Evolutionary conservation across 2,888 invertebrate genomes (phyloP).

Genomic region (Oasisia sp.): DNA sequence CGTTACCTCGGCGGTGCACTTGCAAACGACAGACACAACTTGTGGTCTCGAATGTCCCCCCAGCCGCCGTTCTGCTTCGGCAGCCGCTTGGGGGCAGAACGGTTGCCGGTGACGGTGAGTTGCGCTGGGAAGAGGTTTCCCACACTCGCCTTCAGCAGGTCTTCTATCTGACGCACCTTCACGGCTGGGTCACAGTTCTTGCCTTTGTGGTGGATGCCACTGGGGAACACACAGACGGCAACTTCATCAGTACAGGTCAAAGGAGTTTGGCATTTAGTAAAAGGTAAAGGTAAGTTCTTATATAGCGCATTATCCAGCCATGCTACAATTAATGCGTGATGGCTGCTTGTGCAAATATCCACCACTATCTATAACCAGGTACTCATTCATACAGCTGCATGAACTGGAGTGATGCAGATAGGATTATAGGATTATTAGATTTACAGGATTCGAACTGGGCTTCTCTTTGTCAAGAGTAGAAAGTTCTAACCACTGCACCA

Average conservation of each 20-base stretch:
- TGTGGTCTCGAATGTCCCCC: constrained; percentile 91
- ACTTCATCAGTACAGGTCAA: background rate
- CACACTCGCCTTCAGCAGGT: constrained; percentile 62
- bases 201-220: constrained; percentile 90
- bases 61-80: constrained; percentile 87
- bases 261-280: too few species aligned
- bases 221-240: constrained; percentile 63
- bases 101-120: constrained; percentile 70
- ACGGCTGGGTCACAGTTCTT: constrained; percentile 71
- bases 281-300: too few species aligned
- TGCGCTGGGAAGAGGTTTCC: constrained; percentile 67
- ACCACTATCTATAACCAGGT: too few species aligned
- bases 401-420: too few species aligned
- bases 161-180: constrained; percentile 57
- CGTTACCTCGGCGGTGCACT: background rate
- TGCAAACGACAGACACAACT: constrained; percentile 74
- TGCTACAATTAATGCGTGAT: too few species aligned
- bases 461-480: too few species aligned
- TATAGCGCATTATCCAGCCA: too few species aligned
- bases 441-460: too few species aligned
- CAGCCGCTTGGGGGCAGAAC: constrained; percentile 66
- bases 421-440: too few species aligned
- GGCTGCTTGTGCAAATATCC: too few species aligned
- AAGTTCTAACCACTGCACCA: too few species aligned
- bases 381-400: too few species aligned